Conservation (phyloP, 1,140 invertebrate species). For the Drosophila melanica region DNA sequence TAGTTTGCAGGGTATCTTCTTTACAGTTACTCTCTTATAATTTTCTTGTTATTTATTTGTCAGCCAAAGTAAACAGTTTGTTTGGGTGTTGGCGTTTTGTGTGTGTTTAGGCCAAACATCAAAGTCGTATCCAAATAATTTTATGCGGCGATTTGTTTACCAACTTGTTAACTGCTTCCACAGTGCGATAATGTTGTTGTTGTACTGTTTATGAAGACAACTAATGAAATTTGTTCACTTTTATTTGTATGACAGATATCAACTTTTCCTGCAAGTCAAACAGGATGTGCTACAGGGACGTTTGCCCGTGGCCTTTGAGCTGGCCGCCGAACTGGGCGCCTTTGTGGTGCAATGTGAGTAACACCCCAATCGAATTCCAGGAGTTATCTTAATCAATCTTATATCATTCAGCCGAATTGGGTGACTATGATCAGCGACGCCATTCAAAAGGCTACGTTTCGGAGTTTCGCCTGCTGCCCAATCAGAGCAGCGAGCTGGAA, state of each 20-base stretch:
- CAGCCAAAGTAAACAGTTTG: slow-evolving; percentile 58
- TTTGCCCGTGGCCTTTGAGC: slow-evolving; percentile 93
- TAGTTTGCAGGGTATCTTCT: neutral
- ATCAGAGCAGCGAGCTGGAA: slow-evolving; percentile 96
- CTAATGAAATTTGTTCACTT: slow-evolving; percentile 65
- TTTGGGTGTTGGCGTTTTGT: slow-evolving; percentile 31
- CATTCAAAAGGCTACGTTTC: slow-evolving; percentile 97
- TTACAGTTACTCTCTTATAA: neutral
- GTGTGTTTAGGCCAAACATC: slow-evolving; percentile 66
- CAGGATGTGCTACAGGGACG: slow-evolving; percentile 96
- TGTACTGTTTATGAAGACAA: slow-evolving; percentile 17
- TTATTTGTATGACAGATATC: slow-evolving; percentile 89
- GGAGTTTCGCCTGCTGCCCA: slow-evolving; percentile 97
- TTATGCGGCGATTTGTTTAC: slow-evolving; percentile 68
- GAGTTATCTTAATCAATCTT: slow-evolving; percentile 6
- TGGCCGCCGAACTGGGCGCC: slow-evolving; percentile 96
- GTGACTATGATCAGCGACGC: slow-evolving; percentile 96
- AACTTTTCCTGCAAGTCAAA: slow-evolving; percentile 97
- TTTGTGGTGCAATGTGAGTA: slow-evolving; percentile 98
- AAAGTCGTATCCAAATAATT: slow-evolving; percentile 62
- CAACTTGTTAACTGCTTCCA: slow-evolving; percentile 60
- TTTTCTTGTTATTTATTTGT: slow-evolving; percentile 59
- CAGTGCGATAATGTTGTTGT: slow-evolving; percentile 1
- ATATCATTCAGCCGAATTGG: slow-evolving; percentile 94
- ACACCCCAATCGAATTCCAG: neutral